Percentiles rank a stretch among this genome's conserved stretches.
These are phyloP conservation scores for Dicerorhinus sumatrensis DNA, from an alignment of 2,113 vertebrate species.

Conservation along the genomic window DNA sequence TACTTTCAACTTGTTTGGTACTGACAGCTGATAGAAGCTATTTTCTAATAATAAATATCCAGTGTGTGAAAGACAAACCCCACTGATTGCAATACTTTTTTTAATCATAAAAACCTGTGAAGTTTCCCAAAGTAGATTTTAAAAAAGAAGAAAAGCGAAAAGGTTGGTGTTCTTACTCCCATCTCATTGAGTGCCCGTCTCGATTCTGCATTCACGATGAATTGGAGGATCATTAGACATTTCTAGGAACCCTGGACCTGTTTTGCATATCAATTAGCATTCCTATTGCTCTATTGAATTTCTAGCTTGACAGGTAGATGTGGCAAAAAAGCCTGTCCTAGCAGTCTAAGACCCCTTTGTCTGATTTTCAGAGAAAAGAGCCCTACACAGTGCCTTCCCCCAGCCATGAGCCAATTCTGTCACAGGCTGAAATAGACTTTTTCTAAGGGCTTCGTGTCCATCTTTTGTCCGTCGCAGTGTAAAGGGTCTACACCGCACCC, in stretches of 20 bases:
- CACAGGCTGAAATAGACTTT: conserved; percentile 31
- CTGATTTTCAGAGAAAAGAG: background rate
- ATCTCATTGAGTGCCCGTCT: background rate
- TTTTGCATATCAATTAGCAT: conserved; percentile 80
- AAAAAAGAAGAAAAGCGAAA: background rate
- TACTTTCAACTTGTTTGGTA: conserved; percentile 68
- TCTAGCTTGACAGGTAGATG: conserved; percentile 72
- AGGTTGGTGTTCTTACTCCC: background rate
- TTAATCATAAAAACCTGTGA: background rate
- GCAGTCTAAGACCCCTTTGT: conserved; percentile 58
- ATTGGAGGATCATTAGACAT: conserved; percentile 69
- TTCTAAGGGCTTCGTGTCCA: background rate
- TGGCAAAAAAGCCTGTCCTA: conserved; percentile 33
- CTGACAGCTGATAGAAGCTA: conserved; percentile 63
- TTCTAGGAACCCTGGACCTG: conserved; percentile 73
- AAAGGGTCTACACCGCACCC: background rate
- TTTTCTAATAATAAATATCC: conserved; percentile 77
- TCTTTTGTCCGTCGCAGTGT: background rate
- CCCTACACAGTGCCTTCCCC: background rate
- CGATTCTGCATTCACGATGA: conserved; percentile 60
- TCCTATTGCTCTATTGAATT: conserved; percentile 73
- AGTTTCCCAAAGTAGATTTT: conserved; percentile 57
- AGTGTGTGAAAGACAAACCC: conserved; percentile 64
- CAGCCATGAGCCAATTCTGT: background rate
- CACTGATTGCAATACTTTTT: conserved; percentile 56